These are phyloP conservation scores for Drosophila percnosoma DNA, from an alignment of 2,888 invertebrate genomes.

Conservation along the genomic window DNA sequence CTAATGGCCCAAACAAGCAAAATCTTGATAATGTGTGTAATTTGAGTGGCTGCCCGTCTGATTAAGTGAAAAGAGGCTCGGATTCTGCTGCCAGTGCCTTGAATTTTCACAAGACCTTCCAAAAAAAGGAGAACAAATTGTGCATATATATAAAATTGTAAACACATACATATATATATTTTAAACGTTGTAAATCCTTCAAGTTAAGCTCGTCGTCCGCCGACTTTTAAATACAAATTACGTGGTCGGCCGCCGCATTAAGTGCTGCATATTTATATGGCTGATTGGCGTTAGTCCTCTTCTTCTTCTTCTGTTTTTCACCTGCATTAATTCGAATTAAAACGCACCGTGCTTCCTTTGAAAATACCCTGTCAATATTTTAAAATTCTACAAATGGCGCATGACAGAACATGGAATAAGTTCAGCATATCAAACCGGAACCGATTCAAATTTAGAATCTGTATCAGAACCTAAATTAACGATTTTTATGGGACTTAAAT, in stretches of 20 bases:
- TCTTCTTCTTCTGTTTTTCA: constrained; percentile 18
- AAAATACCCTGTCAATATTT: background rate
- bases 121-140: constrained; percentile 23
- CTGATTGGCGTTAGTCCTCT: constrained; percentile 28
- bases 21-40: constrained; percentile 54
- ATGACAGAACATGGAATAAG: background rate
- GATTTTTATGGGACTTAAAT: accelerated
- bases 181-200: constrained; percentile 60
- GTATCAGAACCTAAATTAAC: background rate
- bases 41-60: constrained; percentile 38
- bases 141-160: constrained; percentile 10
- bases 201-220: constrained; percentile 48
- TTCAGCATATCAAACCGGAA: background rate
- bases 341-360: background rate
- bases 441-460: background rate
- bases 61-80: constrained; percentile 24
- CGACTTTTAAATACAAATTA: constrained; percentile 62
- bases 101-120: background rate
- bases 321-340: constrained; percentile 51
- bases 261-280: constrained; percentile 51
- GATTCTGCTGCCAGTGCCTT: background rate
- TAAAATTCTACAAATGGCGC: background rate
- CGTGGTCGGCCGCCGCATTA: constrained; percentile 52
- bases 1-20: constrained; percentile 33
- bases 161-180: background rate